Evolutionary conservation across 2,797 vertebrate genomes (phyloP), one percentile per base, ranked within the genome.

Genomic region (Gymnocypris eckloni): DNA sequence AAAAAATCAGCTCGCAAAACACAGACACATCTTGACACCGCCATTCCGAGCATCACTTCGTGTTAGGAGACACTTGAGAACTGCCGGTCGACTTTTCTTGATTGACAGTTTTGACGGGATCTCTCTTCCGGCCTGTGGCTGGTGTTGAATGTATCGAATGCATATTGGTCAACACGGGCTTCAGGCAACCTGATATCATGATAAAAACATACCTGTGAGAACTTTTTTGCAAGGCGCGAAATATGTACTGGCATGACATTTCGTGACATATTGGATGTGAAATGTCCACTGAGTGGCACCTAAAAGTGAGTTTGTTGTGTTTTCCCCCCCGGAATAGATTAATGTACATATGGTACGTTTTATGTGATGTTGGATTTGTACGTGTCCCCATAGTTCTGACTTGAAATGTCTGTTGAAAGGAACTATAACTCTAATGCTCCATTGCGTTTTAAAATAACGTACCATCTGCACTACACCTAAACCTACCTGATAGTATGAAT

Each of bases 1-100:
- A 94, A 92, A 92, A 93, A 94, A 93, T 91, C 90, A 81, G 91
- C 93, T 94, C 91, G 92, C 87, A 82, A 83, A 89, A 92, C 86
- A 88, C 87, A 94, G 93, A 95, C 90, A 90, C 92, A 92, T 92
- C 92, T 87, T 92, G 93, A 95, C 94, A 92, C 90, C 20, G 81
- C 87, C 90, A 88, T 91, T 92, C 93, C 86, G 92, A 93, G 92
- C 75, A 86, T 92, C 88, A 90, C 89, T 90, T 86, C 87, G 86
- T 76, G 73, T 88, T 90, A 81, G 87, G 89, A 81, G 88, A 86
- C 69, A 83, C 86, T 56, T 79, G 1, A 25, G 80, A 89, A 90
- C 86, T 79, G 90, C 82, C 85, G 82, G 84, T 85, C 86, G 82
- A 86, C 89, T 87, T 86, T 85, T 41, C 66, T 69, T 90, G 91